phyloP scores from a whole-genome alignment of 1,140 invertebrate species.

The Sarcophaga bullata region DNA sequence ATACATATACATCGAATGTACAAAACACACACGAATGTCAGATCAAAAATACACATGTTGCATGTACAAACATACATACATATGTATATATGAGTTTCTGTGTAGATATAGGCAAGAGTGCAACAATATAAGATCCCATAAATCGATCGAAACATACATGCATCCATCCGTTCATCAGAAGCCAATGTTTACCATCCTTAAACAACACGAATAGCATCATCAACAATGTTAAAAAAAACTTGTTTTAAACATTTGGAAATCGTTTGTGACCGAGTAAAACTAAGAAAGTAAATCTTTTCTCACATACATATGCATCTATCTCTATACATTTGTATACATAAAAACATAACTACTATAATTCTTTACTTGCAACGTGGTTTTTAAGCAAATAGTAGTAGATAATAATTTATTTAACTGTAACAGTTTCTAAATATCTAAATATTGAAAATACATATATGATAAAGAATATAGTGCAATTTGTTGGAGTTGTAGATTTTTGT shows the following conservation, averaged over 20 bases:
- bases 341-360: no score
- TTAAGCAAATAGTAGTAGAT: no score
- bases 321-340: no score
- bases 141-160: conserved; percentile 2
- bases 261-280: conserved; percentile 22
- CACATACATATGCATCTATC: not conserved
- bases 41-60: not conserved
- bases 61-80: not conserved
- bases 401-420: no score
- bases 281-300: not conserved
- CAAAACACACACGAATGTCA: no score
- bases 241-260: conserved; percentile 18
- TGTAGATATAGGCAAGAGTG: no score
- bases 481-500: no score
- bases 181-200: not conserved
- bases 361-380: no score
- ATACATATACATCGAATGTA: no score
- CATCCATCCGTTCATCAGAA: conserved; percentile 4
- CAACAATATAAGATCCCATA: not conserved
- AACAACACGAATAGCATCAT: not conserved
- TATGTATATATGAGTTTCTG: not conserved
- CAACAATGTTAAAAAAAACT: not conserved
- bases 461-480: no score
- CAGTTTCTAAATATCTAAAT: no score
- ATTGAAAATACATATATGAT: no score